Evolutionary conservation across 2,113 vertebrate genomes (phyloP).

Genomic region (Scomber scombrus): DNA sequence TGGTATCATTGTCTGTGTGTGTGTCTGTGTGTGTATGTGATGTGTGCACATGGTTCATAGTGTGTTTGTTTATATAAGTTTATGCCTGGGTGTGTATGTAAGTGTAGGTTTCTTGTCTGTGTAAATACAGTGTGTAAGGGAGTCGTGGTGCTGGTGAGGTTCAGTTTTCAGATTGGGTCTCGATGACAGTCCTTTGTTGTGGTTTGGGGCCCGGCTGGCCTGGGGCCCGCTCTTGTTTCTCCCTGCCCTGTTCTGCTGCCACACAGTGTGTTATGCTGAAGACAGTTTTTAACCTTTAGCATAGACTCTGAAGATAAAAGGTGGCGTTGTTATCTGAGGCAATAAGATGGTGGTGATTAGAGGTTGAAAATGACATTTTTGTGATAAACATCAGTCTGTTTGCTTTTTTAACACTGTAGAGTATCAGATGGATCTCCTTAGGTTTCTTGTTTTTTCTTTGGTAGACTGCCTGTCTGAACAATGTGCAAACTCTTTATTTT

Average conservation of each 20-base stretch:
- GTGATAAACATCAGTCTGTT: conserved; percentile 20
- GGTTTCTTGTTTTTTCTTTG: not conserved
- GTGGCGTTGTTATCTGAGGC: not conserved
- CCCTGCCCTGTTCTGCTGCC: conserved; percentile 44
- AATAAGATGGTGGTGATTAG: conserved; percentile 27
- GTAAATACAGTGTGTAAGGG: conserved; percentile 36
- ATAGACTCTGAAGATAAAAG: conserved; percentile 13
- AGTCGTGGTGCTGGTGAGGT: conserved; percentile 51
- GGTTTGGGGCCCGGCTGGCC: conserved; percentile 53
- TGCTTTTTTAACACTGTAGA: not conserved
- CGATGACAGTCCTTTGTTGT: conserved; percentile 77
- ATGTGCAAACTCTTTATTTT: not conserved
- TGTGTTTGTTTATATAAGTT: conserved; percentile 52
- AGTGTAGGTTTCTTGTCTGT: conserved; percentile 39
- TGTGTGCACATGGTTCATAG: conserved; percentile 7
- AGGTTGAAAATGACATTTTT: conserved; percentile 16
- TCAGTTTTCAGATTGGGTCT: conserved; percentile 67
- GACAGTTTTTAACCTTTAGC: conserved; percentile 39
- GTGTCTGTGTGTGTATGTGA: not conserved
- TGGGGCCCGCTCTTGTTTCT: conserved; percentile 40
- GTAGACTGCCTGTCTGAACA: conserved; percentile 3
- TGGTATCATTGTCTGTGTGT: not conserved
- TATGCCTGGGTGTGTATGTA: conserved; percentile 41
- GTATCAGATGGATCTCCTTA: not conserved
- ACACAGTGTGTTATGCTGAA: conserved; percentile 25